Base-by-base conservation (phyloP, 2,797 vertebrate genomes). In the Mus minutoides region DNA sequence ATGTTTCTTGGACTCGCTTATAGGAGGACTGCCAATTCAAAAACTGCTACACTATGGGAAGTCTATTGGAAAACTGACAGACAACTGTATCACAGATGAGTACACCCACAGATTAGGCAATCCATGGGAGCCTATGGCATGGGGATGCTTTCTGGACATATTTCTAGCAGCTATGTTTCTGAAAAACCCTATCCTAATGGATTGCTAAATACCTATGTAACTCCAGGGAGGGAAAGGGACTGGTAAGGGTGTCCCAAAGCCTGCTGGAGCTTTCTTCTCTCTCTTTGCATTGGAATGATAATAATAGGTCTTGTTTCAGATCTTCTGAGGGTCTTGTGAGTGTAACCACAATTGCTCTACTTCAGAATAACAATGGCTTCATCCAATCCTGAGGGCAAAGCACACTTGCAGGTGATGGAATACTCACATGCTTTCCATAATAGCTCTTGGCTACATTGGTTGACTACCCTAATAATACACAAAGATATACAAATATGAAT, bases 401-500 rank as follows among this genome's bases (percentile, higher is more conserved):
- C 31, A 88, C 10, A 34, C 43, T 21, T 67, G 19, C 21, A 34
- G 83, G 60, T 19, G n/a, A 4, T 71, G 40, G 22, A 56, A 21
- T n/a, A 29, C 76, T 91, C 77, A 60, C 12, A 46, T 75, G 37
- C 69, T 6, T 56, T 4, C 24, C 7, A 69, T 4, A 37, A 7
- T 13, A 58, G 52, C 5, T 9, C 0, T 17, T 79, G 21, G 6
- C 17, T 79, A 52, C 1, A 82, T 76, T 84, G 34, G 40, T 31
- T 92, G 9, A 26, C 21, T 92, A 75, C 77, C 90, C 56, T 82
- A 85, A 64, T 11, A 88, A 31, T 54, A 75, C 14, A 79, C 31
- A 87, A 79, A 77, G 26, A 87, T 54, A 34, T 10, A 77, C 40
- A 94, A 94, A 58, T 24, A 76, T 34, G 40, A 90, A 82, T 92